Evolutionary conservation across 1,140 invertebrate species (phyloP).

Genomic region (Aphelinus certus): DNA sequence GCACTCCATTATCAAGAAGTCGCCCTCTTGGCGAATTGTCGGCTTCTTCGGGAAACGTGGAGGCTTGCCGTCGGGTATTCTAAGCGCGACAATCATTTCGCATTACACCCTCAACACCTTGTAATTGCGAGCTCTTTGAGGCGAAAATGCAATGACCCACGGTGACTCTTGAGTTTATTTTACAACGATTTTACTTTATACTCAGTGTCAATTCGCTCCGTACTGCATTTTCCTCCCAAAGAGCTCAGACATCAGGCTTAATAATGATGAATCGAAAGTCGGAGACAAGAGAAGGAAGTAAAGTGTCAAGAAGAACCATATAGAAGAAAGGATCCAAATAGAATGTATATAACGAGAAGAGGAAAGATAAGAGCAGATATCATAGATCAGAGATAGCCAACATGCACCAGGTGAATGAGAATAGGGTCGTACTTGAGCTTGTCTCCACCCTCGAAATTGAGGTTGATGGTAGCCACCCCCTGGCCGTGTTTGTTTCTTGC

Average conservation of each 20-base stretch:
- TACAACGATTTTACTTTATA: no score
- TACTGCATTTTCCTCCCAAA: conserved; percentile 6
- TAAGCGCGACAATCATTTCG: conserved; percentile 58
- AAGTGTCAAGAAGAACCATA: conserved; percentile 35
- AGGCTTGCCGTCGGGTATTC: conserved; percentile 93
- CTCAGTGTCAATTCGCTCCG: no score
- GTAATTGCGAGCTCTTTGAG: no score
- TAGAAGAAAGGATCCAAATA: conserved; percentile 4
- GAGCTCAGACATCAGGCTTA: no score
- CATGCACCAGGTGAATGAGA: not conserved
- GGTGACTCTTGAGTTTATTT: no score
- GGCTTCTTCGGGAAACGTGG: conserved; percentile 97
- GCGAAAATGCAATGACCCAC: no score
- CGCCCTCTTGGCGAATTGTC: conserved; percentile 94
- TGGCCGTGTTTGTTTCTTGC: conserved; percentile 93
- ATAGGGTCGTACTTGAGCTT: conserved; percentile 81
- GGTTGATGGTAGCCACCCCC: conserved; percentile 92
- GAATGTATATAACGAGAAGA: not conserved
- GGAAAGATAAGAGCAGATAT: conserved; percentile 9
- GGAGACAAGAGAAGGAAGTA: conserved; percentile 16
- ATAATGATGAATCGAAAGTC: not conserved
- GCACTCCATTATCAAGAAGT: conserved; percentile 95
- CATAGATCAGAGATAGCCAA: conserved; percentile 12
- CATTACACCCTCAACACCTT: not conserved
- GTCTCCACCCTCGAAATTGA: conserved; percentile 92